Conservation (phyloP, 2,888 invertebrate genomes). For the Clostera curtula region DNA sequence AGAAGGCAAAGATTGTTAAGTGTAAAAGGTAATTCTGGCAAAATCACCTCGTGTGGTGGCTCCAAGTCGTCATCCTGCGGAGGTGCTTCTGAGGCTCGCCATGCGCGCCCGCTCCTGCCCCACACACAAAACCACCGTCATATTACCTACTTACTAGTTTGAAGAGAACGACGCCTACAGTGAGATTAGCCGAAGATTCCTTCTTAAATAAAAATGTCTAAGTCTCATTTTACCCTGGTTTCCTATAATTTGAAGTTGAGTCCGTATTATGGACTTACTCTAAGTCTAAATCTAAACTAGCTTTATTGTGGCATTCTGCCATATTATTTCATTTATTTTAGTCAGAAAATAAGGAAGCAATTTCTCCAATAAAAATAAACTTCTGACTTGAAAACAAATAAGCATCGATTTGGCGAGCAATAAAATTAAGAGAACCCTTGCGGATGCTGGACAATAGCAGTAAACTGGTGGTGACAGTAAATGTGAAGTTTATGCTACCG, state of each 20-base stretch:
- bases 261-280: too few relatives aligned
- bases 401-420: slow-evolving; percentile 39
- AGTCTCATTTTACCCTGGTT: too few relatives aligned
- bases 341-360: too few relatives aligned
- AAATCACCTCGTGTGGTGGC: slow-evolving; percentile 71
- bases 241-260: too few relatives aligned
- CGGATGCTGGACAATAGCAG: slow-evolving; percentile 44
- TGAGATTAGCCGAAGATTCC: too few relatives aligned
- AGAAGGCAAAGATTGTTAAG: slow-evolving; percentile 52
- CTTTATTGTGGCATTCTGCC: too few relatives aligned
- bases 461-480: slow-evolving; percentile 54
- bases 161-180: slow-evolving; percentile 24
- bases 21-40: slow-evolving; percentile 72
- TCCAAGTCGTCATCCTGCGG: slow-evolving; percentile 62
- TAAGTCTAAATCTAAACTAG: too few relatives aligned
- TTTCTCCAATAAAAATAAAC: background rate
- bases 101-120: slow-evolving; percentile 68
- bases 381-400: slow-evolving; percentile 30
- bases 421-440: slow-evolving; percentile 52
- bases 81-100: slow-evolving; percentile 59
- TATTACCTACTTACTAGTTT: slow-evolving; percentile 25
- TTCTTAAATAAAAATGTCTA: too few relatives aligned
- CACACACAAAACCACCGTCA: slow-evolving; percentile 55
- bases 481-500: slow-evolving; percentile 53
- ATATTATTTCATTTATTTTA: too few relatives aligned